Conservation (phyloP, 1,140 invertebrate genomes). For the Drosophila punjabiensis region DNA sequence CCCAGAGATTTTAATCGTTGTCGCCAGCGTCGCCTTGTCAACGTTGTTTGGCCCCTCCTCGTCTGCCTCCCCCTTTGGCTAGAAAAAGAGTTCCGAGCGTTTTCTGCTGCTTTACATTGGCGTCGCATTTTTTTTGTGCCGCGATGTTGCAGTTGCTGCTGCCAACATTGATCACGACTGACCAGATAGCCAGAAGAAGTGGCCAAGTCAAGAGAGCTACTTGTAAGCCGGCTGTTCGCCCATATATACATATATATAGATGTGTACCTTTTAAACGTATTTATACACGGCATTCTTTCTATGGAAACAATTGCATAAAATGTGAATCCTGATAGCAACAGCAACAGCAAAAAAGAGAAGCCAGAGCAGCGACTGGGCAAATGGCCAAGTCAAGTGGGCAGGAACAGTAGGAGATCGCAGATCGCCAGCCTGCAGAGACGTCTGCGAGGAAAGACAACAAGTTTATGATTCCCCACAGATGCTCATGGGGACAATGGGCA, state of each 20-base stretch:
- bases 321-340: slow-evolving; percentile 80
- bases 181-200: slow-evolving; percentile 60
- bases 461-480: slow-evolving; percentile 49
- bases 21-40: slow-evolving; percentile 78
- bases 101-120: slow-evolving; percentile 81
- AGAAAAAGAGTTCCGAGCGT: slow-evolving; percentile 48
- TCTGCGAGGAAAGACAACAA: slow-evolving; percentile 16
- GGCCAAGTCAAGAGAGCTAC: slow-evolving; percentile 63
- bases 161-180: slow-evolving; percentile 78
- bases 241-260: slow-evolving; percentile 24
- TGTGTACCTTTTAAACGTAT: slow-evolving; percentile 23
- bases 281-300: slow-evolving; percentile 79
- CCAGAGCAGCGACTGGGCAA: not conserved
- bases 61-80: slow-evolving; percentile 4
- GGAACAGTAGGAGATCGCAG: slow-evolving; percentile 50
- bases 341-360: slow-evolving; percentile 41
- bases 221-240: slow-evolving; percentile 50
- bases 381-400: slow-evolving; percentile 53
- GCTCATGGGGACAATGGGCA: slow-evolving; percentile 32
- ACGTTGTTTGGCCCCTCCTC: slow-evolving; percentile 45
- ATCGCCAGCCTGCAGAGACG: not conserved
- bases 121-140: slow-evolving; percentile 70
- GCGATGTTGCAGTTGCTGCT: slow-evolving; percentile 39
- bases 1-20: slow-evolving; percentile 83
- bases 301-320: slow-evolving; percentile 84